These are phyloP conservation scores for Maylandia zebra DNA, from an alignment of 2,113 vertebrate genomes.

Conservation along the genomic window DNA sequence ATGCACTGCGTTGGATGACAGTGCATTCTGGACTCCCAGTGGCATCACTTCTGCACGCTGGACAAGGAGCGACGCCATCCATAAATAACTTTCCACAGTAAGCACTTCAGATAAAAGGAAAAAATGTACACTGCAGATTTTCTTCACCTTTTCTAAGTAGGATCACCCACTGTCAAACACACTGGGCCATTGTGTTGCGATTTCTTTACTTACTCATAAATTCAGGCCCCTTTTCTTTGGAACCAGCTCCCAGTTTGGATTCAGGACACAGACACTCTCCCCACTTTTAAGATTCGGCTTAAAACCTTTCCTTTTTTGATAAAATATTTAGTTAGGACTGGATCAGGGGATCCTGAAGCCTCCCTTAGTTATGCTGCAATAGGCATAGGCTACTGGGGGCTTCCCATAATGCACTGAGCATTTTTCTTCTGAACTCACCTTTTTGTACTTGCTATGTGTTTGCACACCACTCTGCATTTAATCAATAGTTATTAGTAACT, in stretches of 20 bases:
- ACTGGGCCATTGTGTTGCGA: not conserved
- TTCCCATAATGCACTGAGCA: not conserved
- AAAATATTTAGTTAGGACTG: not conserved
- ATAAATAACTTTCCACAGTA: constrained; percentile 10
- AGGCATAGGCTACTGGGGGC: not conserved
- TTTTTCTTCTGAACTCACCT: not conserved
- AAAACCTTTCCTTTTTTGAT: not conserved
- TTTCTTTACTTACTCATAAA: not conserved
- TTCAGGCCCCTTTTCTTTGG: not conserved
- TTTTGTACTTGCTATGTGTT: not conserved
- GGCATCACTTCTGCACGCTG: not conserved
- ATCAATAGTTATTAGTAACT: not conserved
- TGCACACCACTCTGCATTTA: not conserved
- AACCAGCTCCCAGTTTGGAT: not conserved
- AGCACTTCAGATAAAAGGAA: constrained; percentile 9
- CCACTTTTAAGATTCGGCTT: not conserved
- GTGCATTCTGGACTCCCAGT: not conserved
- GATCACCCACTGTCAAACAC: not conserved
- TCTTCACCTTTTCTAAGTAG: not conserved
- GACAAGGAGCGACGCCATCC: not conserved
- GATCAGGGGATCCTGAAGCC: not conserved
- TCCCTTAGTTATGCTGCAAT: not conserved
- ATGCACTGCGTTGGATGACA: not conserved
- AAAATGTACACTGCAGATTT: not conserved
- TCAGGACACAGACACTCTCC: not conserved